phyloP scores from a whole-genome alignment of 35 echinoderm and acorn worm genomes.

The Lytechinus variegatus region DNA sequence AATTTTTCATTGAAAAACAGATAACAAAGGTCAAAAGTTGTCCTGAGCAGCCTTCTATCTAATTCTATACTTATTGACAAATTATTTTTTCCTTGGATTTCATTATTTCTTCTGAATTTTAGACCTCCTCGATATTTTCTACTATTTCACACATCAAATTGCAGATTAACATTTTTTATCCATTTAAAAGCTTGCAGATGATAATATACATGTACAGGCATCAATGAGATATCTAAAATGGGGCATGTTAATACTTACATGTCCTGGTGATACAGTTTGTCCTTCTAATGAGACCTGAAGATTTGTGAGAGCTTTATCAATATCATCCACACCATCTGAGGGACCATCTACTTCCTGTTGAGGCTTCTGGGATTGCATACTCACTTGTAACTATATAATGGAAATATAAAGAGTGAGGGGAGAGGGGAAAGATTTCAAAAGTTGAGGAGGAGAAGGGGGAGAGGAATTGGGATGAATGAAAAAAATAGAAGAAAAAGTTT shows the following conservation, averaged over 20 bases:
- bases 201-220: too few species aligned
- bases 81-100: too few species aligned
- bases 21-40: too few species aligned
- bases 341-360: slow-evolving; percentile 67
- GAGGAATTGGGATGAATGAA: not conserved
- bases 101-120: too few species aligned
- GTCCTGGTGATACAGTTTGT: slow-evolving; percentile 72
- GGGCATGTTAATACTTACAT: slow-evolving; percentile 66
- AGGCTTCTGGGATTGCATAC: slow-evolving; percentile 73
- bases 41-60: too few species aligned
- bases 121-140: too few species aligned
- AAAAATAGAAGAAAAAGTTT: not conserved
- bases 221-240: not conserved
- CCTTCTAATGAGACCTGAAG: slow-evolving; percentile 89
- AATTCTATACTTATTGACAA: too few species aligned
- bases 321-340: slow-evolving; percentile 90
- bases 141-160: too few species aligned
- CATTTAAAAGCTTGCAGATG: too few species aligned
- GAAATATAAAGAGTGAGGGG: not conserved
- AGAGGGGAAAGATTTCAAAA: too few species aligned
- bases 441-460: not conserved
- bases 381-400: slow-evolving; percentile 84
- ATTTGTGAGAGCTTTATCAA: slow-evolving; percentile 90
- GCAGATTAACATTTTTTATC: too few species aligned
- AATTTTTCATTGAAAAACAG: too few species aligned